Percentiles rank a stretch among this genome's conserved stretches.
phyloP scores from a whole-genome alignment of 2,113 vertebrate genomes.

The Eulemur macaco region DNA sequence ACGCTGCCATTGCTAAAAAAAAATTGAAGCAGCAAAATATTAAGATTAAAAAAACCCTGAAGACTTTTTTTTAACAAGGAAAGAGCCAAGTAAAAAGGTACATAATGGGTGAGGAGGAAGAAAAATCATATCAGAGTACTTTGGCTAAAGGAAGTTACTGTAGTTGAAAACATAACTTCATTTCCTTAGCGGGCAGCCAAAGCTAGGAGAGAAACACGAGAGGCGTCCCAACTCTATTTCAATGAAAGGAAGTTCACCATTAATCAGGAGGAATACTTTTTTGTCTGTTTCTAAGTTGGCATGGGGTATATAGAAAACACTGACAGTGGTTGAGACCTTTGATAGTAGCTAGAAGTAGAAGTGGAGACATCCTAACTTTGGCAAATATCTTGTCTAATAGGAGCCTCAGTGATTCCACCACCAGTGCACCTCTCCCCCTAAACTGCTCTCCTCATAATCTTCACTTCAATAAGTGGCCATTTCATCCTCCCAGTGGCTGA shows the following conservation, averaged over 20 bases:
- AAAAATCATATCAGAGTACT: background rate
- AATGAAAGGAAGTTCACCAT: constrained; percentile 33
- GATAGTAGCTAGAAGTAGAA: background rate
- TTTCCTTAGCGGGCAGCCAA: constrained; percentile 51
- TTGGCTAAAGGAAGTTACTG: constrained; percentile 10
- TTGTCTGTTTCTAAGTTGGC: background rate
- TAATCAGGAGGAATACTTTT: background rate
- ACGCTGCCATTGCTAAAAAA: constrained; percentile 22
- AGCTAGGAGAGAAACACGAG: background rate
- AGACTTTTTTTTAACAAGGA: background rate
- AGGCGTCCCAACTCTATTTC: background rate
- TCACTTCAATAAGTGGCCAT: background rate
- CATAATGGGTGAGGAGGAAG: background rate
- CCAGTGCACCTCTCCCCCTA: background rate
- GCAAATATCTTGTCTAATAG: background rate
- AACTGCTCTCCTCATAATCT: background rate
- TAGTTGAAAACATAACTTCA: constrained; percentile 26
- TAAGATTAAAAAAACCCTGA: background rate
- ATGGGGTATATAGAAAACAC: background rate
- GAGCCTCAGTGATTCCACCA: background rate
- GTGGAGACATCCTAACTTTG: background rate
- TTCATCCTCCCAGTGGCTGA: background rate
- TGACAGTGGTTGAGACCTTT: background rate
- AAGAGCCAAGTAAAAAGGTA: constrained; percentile 7
- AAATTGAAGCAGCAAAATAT: background rate